Evolutionary conservation across 2,888 invertebrate species (phyloP), one percentile per base, ranked within the genome.

Genomic region (Hylaea fasciaria): DNA sequence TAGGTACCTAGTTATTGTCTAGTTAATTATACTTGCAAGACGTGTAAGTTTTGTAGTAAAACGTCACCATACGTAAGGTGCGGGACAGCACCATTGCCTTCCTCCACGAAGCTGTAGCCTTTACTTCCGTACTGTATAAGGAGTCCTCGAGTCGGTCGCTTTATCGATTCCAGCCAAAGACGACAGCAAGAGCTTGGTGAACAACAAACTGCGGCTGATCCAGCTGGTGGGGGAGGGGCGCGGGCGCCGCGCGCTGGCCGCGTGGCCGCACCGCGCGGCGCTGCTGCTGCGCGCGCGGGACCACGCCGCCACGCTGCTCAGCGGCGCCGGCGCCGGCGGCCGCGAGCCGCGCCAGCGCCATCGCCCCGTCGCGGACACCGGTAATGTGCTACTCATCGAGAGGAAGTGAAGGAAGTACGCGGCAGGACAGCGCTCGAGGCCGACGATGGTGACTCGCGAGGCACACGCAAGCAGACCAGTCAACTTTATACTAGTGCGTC

Each of bases 301-400:
- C 82, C 97, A 97, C 83, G 95, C 97, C 12, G 93, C 95, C 45
- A 95, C 96, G 78, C 95, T 97, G 81, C 89, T 97, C 37, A 95
- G 96, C 39, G 97, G 96, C 17, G 37, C 90, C 8, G 83, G 70
- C 63, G 68, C 66, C 66, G 71, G 74, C 17, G 37, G 56, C 28
- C 74, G 64, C 57, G 74, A 77, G 50, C 74, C 60, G 56, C 22
- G 50, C 73, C 32, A 32, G 37, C 48, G 79, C 5, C 82, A 80
- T 62, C 71, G 82, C 12, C 77, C 82, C 13, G 61, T 65, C 17
- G 60, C 71, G 28, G 77, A 82, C 69, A 78, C 80, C 7, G 88
- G 81, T 83, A 55, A n/a, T n/a, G 12, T n/a, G 10, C 37, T 9
- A 28, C 28, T 32, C 32, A 32, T 28, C 28, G 3, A 28, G 28